Evolutionary conservation across 2,797 vertebrate species (phyloP).

Genomic region (Cuniculus paca): DNA sequence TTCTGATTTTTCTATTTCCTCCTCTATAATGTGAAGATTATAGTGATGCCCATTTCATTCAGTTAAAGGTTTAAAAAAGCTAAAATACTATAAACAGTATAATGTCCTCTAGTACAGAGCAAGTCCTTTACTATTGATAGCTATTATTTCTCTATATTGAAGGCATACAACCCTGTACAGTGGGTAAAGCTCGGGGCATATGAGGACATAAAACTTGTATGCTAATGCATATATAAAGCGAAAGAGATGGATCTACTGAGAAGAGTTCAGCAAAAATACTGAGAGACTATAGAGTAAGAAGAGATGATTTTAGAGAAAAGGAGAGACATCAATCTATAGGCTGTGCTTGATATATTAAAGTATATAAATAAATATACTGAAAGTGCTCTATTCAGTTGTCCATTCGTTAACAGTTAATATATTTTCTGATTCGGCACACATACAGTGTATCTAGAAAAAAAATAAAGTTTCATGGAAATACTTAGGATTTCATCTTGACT

Average conservation of each 20-base stretch:
- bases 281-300: background rate
- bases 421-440: constrained; percentile 38
- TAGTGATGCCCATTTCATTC: background rate
- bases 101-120: background rate
- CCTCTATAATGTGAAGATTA: background rate
- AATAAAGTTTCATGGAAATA: background rate
- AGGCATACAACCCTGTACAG: background rate
- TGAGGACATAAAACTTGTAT: background rate
- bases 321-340: background rate
- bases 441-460: background rate
- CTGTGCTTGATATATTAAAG: constrained; percentile 13
- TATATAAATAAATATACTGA: background rate
- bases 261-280: background rate
- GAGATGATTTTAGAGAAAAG: background rate
- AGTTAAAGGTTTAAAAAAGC: background rate
- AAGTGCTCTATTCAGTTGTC: background rate
- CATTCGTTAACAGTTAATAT: background rate
- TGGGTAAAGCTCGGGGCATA: background rate
- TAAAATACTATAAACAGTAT: background rate
- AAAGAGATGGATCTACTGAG: background rate
- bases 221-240: background rate
- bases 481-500: constrained; percentile 48
- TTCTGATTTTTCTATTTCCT: background rate
- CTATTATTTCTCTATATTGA: background rate
- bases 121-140: background rate